These are phyloP conservation scores for Alosa alosa DNA, from an alignment of 2,113 vertebrate genomes.

Conservation along the genomic window DNA sequence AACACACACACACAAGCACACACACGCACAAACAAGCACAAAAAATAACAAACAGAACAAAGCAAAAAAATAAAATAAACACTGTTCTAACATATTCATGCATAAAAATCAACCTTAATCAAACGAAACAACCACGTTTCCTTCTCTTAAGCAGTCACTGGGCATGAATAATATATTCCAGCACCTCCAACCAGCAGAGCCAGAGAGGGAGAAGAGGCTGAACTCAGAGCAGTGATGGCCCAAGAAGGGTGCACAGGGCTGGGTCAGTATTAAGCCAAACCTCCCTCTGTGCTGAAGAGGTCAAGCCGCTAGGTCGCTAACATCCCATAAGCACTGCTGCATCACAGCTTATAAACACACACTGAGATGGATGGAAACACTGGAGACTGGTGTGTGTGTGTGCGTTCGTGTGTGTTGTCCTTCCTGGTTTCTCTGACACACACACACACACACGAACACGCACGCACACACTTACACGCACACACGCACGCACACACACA, in stretches of 20 bases:
- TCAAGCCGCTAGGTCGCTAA: too few relatives aligned
- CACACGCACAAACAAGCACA: neutral
- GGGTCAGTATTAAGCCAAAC: neutral
- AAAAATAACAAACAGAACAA: conserved; percentile 1
- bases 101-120: too few relatives aligned
- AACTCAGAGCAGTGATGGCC: neutral
- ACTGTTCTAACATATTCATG: neutral
- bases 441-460: neutral
- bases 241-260: neutral
- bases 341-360: too few relatives aligned
- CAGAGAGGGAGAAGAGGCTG: neutral
- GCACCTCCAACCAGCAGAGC: neutral
- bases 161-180: neutral
- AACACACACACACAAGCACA: conserved; percentile 5
- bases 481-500: conserved; percentile 14
- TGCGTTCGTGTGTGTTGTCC: neutral
- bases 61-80: neutral
- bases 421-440: neutral
- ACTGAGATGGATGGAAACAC: too few relatives aligned
- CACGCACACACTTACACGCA: neutral
- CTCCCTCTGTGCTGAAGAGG: too few relatives aligned
- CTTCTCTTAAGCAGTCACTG: neutral
- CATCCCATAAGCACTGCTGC: too few relatives aligned
- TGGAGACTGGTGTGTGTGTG: neutral
- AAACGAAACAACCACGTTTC: too few relatives aligned